Base-by-base conservation (phyloP, 2,113 vertebrate genomes). In the Datnioides undecimradiatus region DNA sequence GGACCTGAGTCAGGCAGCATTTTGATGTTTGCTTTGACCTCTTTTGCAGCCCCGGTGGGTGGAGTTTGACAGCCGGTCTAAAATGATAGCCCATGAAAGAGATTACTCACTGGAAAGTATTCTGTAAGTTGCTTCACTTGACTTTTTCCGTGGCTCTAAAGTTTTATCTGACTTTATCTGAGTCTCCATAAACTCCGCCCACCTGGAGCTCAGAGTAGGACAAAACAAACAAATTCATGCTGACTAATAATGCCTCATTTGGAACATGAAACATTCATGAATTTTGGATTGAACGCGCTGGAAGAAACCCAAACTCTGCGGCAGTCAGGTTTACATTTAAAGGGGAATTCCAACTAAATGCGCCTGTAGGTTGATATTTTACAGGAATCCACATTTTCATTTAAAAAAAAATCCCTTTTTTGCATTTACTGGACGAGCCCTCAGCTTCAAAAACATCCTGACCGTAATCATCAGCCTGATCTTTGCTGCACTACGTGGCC, bases 31-130 rank as follows among this genome's bases (percentile, higher is more conserved):
- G 34, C 58, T 82, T 71, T 78, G 65, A 73, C 51, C 76, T 83
- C 62, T n/a, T 57, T 73, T 1, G 9, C 2, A 1, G 57, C 46
- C 57, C 0, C 0, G n/a, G 78, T 87, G 73, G 83, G 87, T 23
- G 67, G 59, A 81, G 49, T 38, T 66, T 66, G 40, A 83, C 52
- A 17, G 52, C 8, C 12, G 17, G 14, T 27, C 8, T 55, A 34
- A 80, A 78, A 46, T 63, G 83, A 31, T 63, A 74, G 77, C 80
- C 70, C 77, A 79, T 63, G 68, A 63, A 21, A 8, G 2, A 83
- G 10, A 87, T 91, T 87, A 86, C 38, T 87, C 75, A 88, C 38
- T 51, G 69, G 68, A 88, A 85, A 88, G 13, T 60, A 13, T 87
- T 80, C 62, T 48, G 1, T 3, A 21, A 60, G 29, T 38, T 40